phyloP scores from a whole-genome alignment of 2,797 vertebrate genomes.

The Leucoraja ocellata region DNA sequence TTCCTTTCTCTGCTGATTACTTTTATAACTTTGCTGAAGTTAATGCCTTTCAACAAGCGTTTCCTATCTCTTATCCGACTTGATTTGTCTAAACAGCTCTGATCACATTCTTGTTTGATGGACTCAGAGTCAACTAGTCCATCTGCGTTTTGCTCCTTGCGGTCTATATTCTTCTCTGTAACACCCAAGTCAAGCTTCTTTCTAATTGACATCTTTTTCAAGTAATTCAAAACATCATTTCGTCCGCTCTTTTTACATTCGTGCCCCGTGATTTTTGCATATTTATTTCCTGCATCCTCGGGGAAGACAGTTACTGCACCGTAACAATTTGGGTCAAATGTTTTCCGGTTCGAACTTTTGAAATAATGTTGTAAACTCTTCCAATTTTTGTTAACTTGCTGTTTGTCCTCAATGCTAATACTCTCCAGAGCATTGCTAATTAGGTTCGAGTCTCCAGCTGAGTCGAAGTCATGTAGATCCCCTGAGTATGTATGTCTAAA shows the following conservation, averaged over 20 bases:
- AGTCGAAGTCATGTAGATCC: conserved; percentile 71
- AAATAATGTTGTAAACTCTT: conserved; percentile 43
- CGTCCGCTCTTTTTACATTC: conserved; percentile 60
- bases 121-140: background rate
- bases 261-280: conserved; percentile 49
- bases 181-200: conserved; percentile 62
- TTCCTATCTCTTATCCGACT: background rate
- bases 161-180: conserved; percentile 39
- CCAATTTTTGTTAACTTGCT: conserved; percentile 47
- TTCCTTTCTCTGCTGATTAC: conserved; percentile 80
- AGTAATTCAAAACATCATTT: conserved; percentile 79
- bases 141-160: background rate
- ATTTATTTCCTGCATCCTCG: conserved; percentile 56
- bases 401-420: conserved; percentile 49
- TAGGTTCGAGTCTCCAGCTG: conserved; percentile 72
- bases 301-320: conserved; percentile 54
- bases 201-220: conserved; percentile 74
- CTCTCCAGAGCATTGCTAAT: conserved; percentile 55
- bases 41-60: conserved; percentile 4
- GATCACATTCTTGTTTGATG: background rate
- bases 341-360: conserved; percentile 54
- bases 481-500: conserved; percentile 82
- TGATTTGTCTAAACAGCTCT: conserved; percentile 1
- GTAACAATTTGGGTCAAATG: conserved; percentile 57
- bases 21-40: conserved; percentile 54